A percentile compares a stretch with the other conserved stretches of the same genome.
phyloP scores from a whole-genome alignment of 2,888 invertebrate genomes.

The Polydrusus tereticollis region DNA sequence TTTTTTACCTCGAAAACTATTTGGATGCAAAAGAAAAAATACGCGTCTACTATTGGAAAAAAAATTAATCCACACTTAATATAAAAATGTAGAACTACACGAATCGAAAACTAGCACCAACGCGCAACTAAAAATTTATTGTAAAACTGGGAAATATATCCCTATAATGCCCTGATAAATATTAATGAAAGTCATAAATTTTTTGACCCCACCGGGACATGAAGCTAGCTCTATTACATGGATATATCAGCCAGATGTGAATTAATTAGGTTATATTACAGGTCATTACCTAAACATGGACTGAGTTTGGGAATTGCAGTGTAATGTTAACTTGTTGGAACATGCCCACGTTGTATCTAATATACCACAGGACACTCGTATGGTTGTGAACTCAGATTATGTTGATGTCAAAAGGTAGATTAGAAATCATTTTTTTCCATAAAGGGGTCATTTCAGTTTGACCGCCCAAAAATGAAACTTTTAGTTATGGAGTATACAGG shows the following conservation, averaged over 20 bases:
- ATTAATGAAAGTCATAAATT: constrained; percentile 48
- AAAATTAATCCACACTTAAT: neutral
- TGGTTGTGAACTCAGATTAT: neutral
- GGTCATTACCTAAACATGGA: constrained; percentile 51
- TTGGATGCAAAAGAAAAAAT: no score
- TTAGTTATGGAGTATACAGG: no score
- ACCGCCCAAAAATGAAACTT: no score
- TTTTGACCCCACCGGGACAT: constrained; percentile 45
- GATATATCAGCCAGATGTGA: constrained; percentile 51
- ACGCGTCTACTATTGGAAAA: no score
- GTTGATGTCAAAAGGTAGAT: neutral
- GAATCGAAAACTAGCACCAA: neutral
- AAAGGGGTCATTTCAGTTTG: no score
- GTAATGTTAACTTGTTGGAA: constrained; percentile 20
- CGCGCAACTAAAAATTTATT: constrained; percentile 33
- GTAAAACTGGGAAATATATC: constrained; percentile 35
- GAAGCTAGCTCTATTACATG: constrained; percentile 46
- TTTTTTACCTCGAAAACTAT: no score
- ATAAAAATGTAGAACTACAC: constrained; percentile 8
- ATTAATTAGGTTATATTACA: constrained; percentile 52
- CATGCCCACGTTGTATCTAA: constrained; percentile 25
- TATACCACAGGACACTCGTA: constrained; percentile 9
- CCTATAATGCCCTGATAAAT: constrained; percentile 48
- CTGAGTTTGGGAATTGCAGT: constrained; percentile 30
- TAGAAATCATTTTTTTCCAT: neutral